Evolutionary conservation across 2,888 invertebrate genomes (phyloP).

Genomic region (Agapetus fuscipes): DNA sequence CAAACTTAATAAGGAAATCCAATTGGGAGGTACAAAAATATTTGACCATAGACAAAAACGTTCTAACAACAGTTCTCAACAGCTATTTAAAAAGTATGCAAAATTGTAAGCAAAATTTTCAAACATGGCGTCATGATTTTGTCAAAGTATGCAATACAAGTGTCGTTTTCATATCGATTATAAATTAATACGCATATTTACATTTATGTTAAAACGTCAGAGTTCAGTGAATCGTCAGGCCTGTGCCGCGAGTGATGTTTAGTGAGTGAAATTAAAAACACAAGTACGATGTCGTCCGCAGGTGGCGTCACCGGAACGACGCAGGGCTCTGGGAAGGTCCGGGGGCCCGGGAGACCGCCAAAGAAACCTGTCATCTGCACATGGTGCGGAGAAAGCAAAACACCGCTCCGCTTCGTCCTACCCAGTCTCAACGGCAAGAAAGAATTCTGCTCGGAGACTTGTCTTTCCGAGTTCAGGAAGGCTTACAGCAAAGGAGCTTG

Average conservation of each 20-base stretch:
- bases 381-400: conserved; percentile 79
- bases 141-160: conserved; percentile 10
- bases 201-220: too few relatives aligned
- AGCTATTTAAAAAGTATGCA: conserved; percentile 1
- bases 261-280: too few relatives aligned
- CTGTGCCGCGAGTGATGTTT: too few relatives aligned
- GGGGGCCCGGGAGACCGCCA: conserved; percentile 70
- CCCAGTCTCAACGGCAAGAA: conserved; percentile 84
- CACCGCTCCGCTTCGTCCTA: conserved; percentile 74
- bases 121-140: conserved; percentile 17
- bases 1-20: too few relatives aligned
- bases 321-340: conserved; percentile 39
- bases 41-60: too few relatives aligned
- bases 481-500: conserved; percentile 83
- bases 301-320: conserved; percentile 23
- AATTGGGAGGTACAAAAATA: too few relatives aligned
- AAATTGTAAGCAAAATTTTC: conserved; percentile 17
- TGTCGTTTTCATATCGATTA: conserved; percentile 2
- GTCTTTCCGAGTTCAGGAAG: conserved; percentile 80
- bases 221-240: too few relatives aligned
- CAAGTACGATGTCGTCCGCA: conserved; percentile 18
- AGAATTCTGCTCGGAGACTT: conserved; percentile 86
- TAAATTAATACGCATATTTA: too few relatives aligned
- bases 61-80: too few relatives aligned
- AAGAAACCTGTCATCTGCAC: conserved; percentile 65